Evolutionary conservation across 2,888 invertebrate genomes (phyloP).

Genomic region (Keiferia lycopersicella): DNA sequence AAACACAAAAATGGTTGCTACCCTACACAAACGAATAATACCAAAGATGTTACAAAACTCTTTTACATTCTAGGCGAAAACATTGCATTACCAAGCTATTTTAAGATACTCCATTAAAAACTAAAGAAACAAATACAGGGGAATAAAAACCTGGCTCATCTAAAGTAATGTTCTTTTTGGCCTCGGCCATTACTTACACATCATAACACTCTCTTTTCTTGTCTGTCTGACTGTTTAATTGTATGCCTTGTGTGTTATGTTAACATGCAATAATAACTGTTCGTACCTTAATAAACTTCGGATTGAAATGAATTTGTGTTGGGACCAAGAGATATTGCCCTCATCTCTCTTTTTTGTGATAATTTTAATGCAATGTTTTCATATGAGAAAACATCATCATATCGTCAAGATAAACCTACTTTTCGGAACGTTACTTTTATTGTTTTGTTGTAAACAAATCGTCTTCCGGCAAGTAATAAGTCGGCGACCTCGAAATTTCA

Average conservation of each 20-base stretch:
- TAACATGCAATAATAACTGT: slow-evolving; percentile 6
- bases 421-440: neutral
- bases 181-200: slow-evolving; percentile 15
- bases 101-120: slow-evolving; percentile 2
- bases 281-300: slow-evolving; percentile 9
- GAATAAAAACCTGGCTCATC: slow-evolving; percentile 3
- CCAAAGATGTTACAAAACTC: neutral
- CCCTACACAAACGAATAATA: neutral
- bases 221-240: slow-evolving; percentile 49
- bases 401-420: too few relatives aligned
- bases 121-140: neutral
- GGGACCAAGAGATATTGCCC: neutral
- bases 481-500: slow-evolving; percentile 10
- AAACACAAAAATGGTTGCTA: neutral
- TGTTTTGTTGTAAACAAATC: neutral
- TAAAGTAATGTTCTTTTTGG: slow-evolving; percentile 7
- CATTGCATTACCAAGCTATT: neutral
- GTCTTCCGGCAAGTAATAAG: neutral
- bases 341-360: neutral
- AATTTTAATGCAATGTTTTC: neutral
- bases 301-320: neutral
- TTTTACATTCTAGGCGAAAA: neutral
- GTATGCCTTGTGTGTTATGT: slow-evolving; percentile 15
- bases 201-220: slow-evolving; percentile 38
- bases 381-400: neutral